Evolutionary conservation across 92 coral and sea anemone species (phyloP), one percentile per base, ranked within the genome.

Genomic region (Zoanthus sansibaricus): DNA sequence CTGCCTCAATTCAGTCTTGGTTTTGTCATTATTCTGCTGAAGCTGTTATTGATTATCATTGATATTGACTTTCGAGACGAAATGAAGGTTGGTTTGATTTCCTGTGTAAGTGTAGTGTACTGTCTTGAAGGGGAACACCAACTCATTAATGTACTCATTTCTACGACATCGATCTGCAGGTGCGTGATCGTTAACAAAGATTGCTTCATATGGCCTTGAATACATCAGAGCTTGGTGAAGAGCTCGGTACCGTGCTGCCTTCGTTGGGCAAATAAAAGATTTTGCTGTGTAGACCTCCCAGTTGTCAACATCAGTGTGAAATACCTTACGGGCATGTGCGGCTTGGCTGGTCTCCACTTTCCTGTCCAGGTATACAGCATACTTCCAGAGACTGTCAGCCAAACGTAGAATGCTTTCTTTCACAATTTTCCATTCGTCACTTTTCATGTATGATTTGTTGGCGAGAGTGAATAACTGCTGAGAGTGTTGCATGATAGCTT

Each of bases 141-240:
- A 48, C 68, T 61, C 83, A 46, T 72, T 46, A 13, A 87, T 49
- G 72, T 87, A 87, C 45, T 87, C 90, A 25, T 14, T 48, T 69
- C 90, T 64, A 44, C 90, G 69, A 71, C 86, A 61, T 74, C 88
- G 77, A 30, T 87, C 87, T 8, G 87, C 48, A 18, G 87, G 91
- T 5, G 91, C 88, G 44, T 11, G 75, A 56, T 80, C 87, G 68
- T 88, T 79, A 20, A 72, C 31, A 46, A 82, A 82, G 62, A 82
- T 75, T 74, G 88, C 79, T 76, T 88, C 79, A 88, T 82, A 88
- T 7, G 87, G 82, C 83, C n/a, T 54, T 44, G 87, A 71, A 70
- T 88, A 87, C 10, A 80, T 52, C 83, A 88, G 58, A 72, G 91
- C 91, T 58, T 88, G 78, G 56, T 88, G 87, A 15, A 88, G 82